Base-by-base conservation (phyloP, 1,140 invertebrate species). In the Lethocerus indicus region DNA sequence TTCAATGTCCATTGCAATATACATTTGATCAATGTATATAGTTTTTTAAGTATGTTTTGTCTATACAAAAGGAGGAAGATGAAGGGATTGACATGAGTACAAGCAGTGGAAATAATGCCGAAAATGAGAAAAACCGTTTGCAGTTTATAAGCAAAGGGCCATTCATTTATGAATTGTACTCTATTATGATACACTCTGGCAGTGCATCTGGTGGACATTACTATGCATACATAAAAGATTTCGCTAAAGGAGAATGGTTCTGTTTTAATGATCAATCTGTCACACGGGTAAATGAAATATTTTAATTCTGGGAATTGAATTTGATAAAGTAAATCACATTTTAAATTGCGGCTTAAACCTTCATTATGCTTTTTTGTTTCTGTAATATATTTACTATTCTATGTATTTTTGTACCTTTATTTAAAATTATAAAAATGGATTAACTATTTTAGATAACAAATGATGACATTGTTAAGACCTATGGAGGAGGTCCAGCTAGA, bases 141-240 rank as follows among this genome's bases (percentile, higher is more conserved):
- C 40, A 37, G n/a, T 48, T 45, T 18, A 14, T 36, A 23, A 47
- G 41, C 35, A 69, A 67, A 55, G 85, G 86, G 14, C 81, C 81
- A 1, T 86, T 85, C 61, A 64, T 79, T 12, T 94, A 93, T 65
- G 86, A 94, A 62, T 65, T 94, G 14, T 93, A 89, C 62, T 87
- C 86, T 12, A 88, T 93, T 29, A 90, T 93, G 86, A 85, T 93
- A 46, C 90, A 94, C 66, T 87, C 86, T 27, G 90, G 90, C 6
- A 88, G 82, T 68, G 87, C 88, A 0, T 83, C 81, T 39, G 87
- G 87, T 25, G 90, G 90, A 1, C 90, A 94, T 67, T 94, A 94
- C 65, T 94, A 89, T 64, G 88, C 87, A 18, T 92, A 92, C 57
- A 89, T 93, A 37, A 91, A 89, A 72, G 88, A 90, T 60, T 85